Base-by-base conservation (phyloP, 2,797 vertebrate species). In the Malacoctenus gilli region DNA sequence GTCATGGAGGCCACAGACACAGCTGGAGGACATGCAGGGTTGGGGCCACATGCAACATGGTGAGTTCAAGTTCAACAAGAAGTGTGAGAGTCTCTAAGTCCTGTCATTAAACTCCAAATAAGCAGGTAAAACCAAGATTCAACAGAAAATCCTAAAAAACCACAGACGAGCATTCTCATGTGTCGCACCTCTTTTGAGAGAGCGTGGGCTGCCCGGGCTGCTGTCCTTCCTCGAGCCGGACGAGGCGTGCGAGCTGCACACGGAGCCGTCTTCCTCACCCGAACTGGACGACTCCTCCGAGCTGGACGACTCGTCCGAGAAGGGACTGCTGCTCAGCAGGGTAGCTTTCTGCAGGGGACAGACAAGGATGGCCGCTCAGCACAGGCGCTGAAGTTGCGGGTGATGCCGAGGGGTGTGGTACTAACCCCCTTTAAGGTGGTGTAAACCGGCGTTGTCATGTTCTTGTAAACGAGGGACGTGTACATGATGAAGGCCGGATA, bases 271-370 rank as follows among this genome's bases (percentile, higher is more conserved):
- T 60, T 98, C 96, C 28, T 98, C 96, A n/a, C 95, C 95, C 12
- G 93, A 96, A 59, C 93, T 94, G 1, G 94, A 95, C 4, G 96
- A 95, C 53, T 96, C 96, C 60, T 98, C 96, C 0, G 96, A 98
- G 52, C 94, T 94, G 4, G 94, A 97, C 0, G 93, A 95, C 41
- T 98, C 95, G 2, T 96, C 95, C 1, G 92, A 89, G 78, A 95
- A 93, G 0, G 95, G 93, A 74, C 89, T 94, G 86, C 83, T 95
- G 87, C 95, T 98, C 80, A 97, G 89, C 69, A 97, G 92, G 35
- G 95, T 95, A 56, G 95, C 96, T 88, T 96, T 98, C 97, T 99
- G 63, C 21, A n/a, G n/a, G n/a, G n/a, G n/a, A n/a, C n/a, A n/a
- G n/a, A n/a, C n/a, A n/a, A n/a, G n/a, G n/a, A n/a, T n/a, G n/a